Percentiles rank a stretch among this genome's conserved stretches.
Evolutionary conservation across 2,113 vertebrate species (phyloP).

Genomic region (Willisornis vidua): DNA sequence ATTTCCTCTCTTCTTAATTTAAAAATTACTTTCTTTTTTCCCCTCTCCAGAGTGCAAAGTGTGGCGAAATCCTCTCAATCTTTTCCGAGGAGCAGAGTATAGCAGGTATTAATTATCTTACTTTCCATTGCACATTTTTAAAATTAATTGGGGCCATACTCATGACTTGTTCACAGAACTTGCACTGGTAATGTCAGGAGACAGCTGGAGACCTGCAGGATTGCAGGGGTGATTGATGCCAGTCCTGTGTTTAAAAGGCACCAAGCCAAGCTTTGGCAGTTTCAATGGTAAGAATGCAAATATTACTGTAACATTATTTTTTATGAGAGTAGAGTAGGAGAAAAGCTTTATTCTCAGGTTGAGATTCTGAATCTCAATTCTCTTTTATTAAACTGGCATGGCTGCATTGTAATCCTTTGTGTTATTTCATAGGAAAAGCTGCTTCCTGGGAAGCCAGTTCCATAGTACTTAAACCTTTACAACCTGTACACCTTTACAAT

Average conservation of each 20-base stretch:
- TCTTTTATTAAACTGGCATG: background rate
- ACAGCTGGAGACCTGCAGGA: background rate
- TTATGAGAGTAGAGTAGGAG: background rate
- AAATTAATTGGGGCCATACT: background rate
- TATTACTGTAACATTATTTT: background rate
- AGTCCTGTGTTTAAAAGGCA: background rate
- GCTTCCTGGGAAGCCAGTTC: background rate
- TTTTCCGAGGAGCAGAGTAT: conserved; percentile 98
- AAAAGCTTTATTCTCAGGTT: background rate
- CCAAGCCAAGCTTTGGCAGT: background rate
- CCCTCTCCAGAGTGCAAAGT: conserved; percentile 91
- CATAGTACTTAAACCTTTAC: background rate
- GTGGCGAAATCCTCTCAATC: conserved; percentile 97
- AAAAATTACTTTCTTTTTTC: background rate
- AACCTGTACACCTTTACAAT: background rate
- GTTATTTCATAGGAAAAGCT: background rate
- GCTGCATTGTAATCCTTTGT: background rate
- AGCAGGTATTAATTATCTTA: conserved; percentile 83
- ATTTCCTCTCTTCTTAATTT: background rate
- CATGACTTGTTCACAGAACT: background rate
- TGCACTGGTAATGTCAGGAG: background rate
- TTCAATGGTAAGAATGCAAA: background rate
- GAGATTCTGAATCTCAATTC: background rate
- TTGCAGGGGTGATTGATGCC: background rate
- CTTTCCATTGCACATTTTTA: background rate